Percentiles rank a stretch among this genome's conserved stretches.
Conservation (phyloP, 1,140 invertebrate genomes). For the Geopemphigus sp. region DNA sequence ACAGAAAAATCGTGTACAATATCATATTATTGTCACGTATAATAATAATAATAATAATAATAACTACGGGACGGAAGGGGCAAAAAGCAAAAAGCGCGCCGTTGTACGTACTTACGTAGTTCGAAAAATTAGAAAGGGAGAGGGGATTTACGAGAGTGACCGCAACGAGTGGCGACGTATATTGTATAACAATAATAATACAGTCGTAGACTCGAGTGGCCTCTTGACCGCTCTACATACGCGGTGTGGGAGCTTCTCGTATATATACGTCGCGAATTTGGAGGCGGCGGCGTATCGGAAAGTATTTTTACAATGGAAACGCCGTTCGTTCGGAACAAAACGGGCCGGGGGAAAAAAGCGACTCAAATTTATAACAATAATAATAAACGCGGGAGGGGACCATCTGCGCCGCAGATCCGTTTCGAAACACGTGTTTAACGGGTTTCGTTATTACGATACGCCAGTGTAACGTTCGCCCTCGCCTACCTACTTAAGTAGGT, state of each 20-base stretch:
- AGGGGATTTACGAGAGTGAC: neutral
- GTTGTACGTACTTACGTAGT: neutral
- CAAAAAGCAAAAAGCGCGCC: neutral
- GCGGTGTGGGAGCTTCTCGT: neutral
- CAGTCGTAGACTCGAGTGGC: neutral
- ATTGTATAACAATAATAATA: neutral
- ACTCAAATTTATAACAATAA: neutral
- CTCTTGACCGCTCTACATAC: neutral
- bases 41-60: neutral
- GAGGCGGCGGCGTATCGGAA: slow-evolving; percentile 9
- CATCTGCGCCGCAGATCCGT: slow-evolving; percentile 6
- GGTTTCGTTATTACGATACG: neutral
- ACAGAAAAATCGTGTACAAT: slow-evolving; percentile 19
- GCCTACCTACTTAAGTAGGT: no score
- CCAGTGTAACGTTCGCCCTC: no score
- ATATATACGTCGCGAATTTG: neutral
- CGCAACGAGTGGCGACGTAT: neutral
- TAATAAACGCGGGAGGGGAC: neutral
- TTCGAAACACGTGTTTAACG: slow-evolving; percentile 28
- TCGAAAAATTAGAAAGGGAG: neutral
- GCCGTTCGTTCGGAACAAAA: slow-evolving; percentile 16
- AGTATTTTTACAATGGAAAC: slow-evolving; percentile 14
- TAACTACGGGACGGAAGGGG: neutral
- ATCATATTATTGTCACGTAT: neutral
- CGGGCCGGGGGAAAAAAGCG: neutral